Evolutionary conservation across 1,140 invertebrate genomes (phyloP), one percentile per base, ranked within the genome.

Genomic region (Cydia amplana): DNA sequence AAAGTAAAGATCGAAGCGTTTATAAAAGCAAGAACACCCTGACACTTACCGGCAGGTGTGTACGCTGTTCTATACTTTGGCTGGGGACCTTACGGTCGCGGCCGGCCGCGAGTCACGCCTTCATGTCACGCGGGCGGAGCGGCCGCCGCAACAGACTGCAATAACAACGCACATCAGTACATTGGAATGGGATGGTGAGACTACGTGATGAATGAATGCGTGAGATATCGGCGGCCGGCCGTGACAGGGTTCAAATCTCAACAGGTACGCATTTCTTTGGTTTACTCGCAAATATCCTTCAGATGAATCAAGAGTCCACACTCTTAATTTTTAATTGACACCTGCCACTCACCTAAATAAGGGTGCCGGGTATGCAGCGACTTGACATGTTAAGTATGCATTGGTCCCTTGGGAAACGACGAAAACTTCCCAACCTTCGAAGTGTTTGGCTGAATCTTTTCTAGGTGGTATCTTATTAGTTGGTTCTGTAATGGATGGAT

Each of bases 341-440:
- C 85, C 83, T 83, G 83, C 36, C 83, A 85, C 90, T 92, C 93
- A 96, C 95, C 95, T 95, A 93, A 94, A 96, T 80, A 94, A 86
- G 80, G 95, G 95, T 79, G 94, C 94, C 79, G 95, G 95, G 90
- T 94, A 95, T 82, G 94, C 95, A 82, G 94, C 94, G 73, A 95
- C 94, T 89, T 95, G 95, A 89, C 95, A 96, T 81, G 93, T 94
- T 87, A 96, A 93, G 83, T 95, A 95, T 82, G 94, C 94, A 77
- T 90, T 88, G 78, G 91, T 90, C 70, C 89, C 91, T 86, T 92
- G 86, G 36, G 93, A 88, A 74, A 96, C 94, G 87, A 94, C 95
- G 77, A 96, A 89, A 76, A 97, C 93, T 88, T 95, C 94, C 90
- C 94, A 94, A 87, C 95, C 95, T 80, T 95, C 94, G 84, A 95